Base-by-base conservation (phyloP, 2,797 vertebrate species). In the Propithecus perrieri region DNA sequence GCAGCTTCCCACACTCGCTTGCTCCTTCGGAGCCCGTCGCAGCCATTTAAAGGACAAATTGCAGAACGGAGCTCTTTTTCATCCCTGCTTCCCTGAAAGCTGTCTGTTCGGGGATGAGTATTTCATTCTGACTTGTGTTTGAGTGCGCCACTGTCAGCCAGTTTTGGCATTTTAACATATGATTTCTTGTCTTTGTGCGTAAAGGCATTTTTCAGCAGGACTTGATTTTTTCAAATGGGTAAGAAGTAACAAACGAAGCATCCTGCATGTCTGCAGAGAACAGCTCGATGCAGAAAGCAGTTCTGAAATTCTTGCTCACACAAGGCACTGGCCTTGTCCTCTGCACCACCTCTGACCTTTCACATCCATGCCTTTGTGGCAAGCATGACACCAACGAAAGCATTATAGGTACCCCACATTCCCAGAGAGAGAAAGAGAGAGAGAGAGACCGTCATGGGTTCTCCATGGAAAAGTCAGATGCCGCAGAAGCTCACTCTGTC, bases 161-260 rank as follows among this genome's bases (percentile, higher is more conserved):
- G 50, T 71, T 67, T 75, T 57, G 46, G 41, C 57, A 92, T 92
- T 61, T 78, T 63, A 87, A 61, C 33, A 28, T 57, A 15, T 38
- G 59, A 53, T 55, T 59, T 75, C 59, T 84, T 41, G 22, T 65
- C 59, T 93, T 90, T 50, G 26, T 74, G 46, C 79, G 71, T 78
- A 28, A 59, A 96, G 83, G 18, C 57, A 86, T 65, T 93, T 95
- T 79, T 74, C 74, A 91, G 38, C 61, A 55, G 28, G 63, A 71
- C 22, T 33, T 5, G 14, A 7, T 86, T 90, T 93, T 74, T 38
- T 46, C n/a, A 35, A 76, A 57, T 30, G 43, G 74, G 59, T 79
- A 81, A 76, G 30, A 83, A 81, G 48, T 76, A 78, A 55, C 57
- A 85, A 74, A 43, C 46, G 35, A 86, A 65, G 61, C 22, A 15